A percentile compares a stretch with the other conserved stretches of the same genome.
phyloP scores from a whole-genome alignment of 2,113 vertebrate genomes.

The Cryptomyrus ogoouensis region DNA sequence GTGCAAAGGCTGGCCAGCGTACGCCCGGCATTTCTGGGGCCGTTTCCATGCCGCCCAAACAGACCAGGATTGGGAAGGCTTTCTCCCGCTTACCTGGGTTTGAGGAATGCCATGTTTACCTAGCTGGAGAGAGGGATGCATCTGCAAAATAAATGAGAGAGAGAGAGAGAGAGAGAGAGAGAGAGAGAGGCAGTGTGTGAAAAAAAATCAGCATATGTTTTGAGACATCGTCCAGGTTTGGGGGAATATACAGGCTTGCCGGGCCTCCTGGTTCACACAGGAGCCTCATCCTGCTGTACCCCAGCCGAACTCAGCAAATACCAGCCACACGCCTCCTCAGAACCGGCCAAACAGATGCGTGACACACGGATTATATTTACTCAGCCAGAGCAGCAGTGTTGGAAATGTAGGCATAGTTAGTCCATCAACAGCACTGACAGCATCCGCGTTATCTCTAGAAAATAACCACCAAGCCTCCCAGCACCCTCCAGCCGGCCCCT shows the following conservation, averaged over 20 bases:
- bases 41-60: background rate
- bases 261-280: background rate
- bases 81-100: slow-evolving; percentile 13
- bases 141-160: background rate
- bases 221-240: background rate
- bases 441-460: background rate
- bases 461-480: background rate
- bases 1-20: background rate
- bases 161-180: background rate
- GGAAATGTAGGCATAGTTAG: background rate
- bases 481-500: background rate
- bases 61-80: slow-evolving; percentile 1
- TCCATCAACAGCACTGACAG: background rate
- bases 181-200: background rate
- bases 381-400: background rate
- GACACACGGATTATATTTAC: background rate
- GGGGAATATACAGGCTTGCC: background rate
- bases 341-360: background rate
- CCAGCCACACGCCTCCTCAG: background rate
- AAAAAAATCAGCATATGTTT: background rate
- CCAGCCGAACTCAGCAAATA: background rate
- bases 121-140: slow-evolving; percentile 3
- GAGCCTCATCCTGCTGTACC: background rate
- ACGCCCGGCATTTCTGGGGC: slow-evolving; percentile 4
- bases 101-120: slow-evolving; percentile 21